Evolutionary conservation across 2,113 vertebrate species (phyloP), one percentile per base, ranked within the genome.

Genomic region (Sterna hirundo): DNA sequence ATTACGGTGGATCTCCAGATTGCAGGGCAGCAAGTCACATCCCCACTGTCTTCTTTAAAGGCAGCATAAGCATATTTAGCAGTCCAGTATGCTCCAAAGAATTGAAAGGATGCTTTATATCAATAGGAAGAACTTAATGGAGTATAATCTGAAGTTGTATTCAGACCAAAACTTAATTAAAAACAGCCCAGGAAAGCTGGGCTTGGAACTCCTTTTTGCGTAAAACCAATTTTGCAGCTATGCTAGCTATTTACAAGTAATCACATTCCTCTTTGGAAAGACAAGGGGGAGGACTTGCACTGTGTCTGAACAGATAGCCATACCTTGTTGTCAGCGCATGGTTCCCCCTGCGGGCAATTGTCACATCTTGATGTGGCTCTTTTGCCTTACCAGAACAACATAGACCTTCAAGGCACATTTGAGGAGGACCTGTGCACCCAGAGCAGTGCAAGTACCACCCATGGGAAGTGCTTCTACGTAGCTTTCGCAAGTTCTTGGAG

Each of bases 281-380:
- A 75, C 22, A 29, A 3, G 21, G 20, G 30, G 47, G 27, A 82
- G 49, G 40, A 64, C 40, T 15, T 36, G 40, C 30, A 32, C 19
- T 54, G 36, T 1, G 2, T 15, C 55, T 47, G 10, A 47, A 51
- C 23, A 44, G 64, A 88, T 29, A 19, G 0, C 2, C 1, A 5
- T 5, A 38, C 34, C 9, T 3, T 3, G 1, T 0, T 61, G 23
- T 57, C 52, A 74, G 54, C 38, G 70, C 17, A 18, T 27, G 44
- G 20, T 9, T 76, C 15, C 27, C 52, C 36, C 44, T 29, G 51
- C 0, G 0, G 52, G 52, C 29, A 44, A 40, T 1, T 20, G 23
- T 26, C 74, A 44, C 72, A 26, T 36, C 29, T 29, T 8, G 13
- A 54, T 36, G 44, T 11, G 42, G 40, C 42, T 34, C 4, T 46